phyloP scores from a whole-genome alignment of 2,113 vertebrate species.

The Stegostoma tigrinum region DNA sequence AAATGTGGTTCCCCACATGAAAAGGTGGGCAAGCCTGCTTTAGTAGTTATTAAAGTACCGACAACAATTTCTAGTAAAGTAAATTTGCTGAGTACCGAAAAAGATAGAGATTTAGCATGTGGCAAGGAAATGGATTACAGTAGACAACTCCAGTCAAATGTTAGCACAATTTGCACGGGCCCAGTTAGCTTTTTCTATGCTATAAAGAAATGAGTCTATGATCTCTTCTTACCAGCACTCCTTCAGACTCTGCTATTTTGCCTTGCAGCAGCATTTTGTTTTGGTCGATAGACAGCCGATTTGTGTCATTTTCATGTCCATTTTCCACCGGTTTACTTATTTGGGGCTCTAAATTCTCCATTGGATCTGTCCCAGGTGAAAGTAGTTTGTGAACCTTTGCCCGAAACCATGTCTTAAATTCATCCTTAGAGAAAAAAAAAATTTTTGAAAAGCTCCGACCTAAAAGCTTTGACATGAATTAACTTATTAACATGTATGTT shows the following conservation, averaged over 20 bases:
- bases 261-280: slow-evolving; percentile 46
- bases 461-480: not conserved
- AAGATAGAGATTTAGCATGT: not conserved
- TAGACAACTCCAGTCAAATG: not conserved
- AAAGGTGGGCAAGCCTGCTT: not conserved
- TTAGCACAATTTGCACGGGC: not conserved
- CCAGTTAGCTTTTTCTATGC: not conserved
- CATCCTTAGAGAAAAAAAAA: slow-evolving; percentile 65
- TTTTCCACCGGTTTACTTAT: slow-evolving; percentile 62
- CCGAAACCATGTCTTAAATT: slow-evolving; percentile 89
- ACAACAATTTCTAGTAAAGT: not conserved
- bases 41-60: not conserved
- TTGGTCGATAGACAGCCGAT: slow-evolving; percentile 59
- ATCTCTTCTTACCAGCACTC: slow-evolving; percentile 47
- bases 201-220: not conserved
- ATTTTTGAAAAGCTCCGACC: not conserved
- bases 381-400: slow-evolving; percentile 79
- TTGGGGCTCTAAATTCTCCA: slow-evolving; percentile 63
- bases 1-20: no score
- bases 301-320: slow-evolving; percentile 59
- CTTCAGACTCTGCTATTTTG: slow-evolving; percentile 62
- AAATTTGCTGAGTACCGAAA: not conserved
- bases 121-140: not conserved
- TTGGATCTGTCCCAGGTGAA: slow-evolving; percentile 67
- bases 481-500: not conserved